Base-by-base conservation (phyloP, 2,797 vertebrate species). In the Clamator glandarius region DNA sequence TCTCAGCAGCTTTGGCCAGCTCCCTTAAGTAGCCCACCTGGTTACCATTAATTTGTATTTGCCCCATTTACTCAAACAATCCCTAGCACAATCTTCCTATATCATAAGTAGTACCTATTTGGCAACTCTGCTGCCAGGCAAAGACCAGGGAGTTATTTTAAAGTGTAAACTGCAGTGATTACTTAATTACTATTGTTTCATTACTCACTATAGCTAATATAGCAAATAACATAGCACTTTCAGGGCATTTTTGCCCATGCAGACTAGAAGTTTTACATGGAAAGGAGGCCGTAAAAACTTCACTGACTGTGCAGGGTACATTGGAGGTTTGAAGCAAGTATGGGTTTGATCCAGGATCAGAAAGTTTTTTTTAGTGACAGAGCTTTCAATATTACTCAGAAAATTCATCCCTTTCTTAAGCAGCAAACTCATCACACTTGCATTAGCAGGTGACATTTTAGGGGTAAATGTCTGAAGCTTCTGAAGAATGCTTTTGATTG, bases 371-470 rank as follows among this genome's bases (percentile, higher is more conserved):
- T 69, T 66, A 72, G 54, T 48, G 55, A 78, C 39, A 89, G 36
- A 61, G 19, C 76, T 85, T 91, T 52, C 68, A 39, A 9, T 74
- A 76, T 18, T 73, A 57, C 36, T 57, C 44, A 74, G 63, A 76
- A 74, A 83, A 92, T 33, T 48, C 6, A 0, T 86, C 64, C 29
- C 66, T 84, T 92, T 51, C 29, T 66, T 79, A 51, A 81, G 74
- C 36, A 79, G 58, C 42, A 82, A 93, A 72, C 35, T 73, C 36
- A 50, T 62, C 41, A n/a, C 0, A 7, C 35, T 93, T 93, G 75
- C 44, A 61, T 85, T 94, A 79, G 39, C 81, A 83, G 84, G 61
- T 93, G 89, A 78, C 91, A 85, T 93, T 94, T 91, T 67, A 61
- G 48, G 67, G 92, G 64, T 87, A 91, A 93, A 85, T 89, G 55